Evolutionary conservation across 2,113 vertebrate genomes (phyloP).

Genomic region (Centropus bengalensis): DNA sequence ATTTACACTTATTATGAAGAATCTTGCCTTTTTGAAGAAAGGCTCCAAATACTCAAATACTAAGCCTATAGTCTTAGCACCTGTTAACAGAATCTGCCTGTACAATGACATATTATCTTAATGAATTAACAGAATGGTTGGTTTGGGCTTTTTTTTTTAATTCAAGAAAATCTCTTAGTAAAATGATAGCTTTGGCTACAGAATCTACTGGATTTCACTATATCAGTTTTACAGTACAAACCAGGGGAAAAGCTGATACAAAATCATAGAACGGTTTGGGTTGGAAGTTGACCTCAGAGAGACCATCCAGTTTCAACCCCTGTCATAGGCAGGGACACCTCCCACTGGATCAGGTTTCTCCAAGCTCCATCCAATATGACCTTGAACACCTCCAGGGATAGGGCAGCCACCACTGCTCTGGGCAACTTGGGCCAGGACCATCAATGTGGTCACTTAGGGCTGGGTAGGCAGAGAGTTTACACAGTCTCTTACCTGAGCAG

Average conservation of each 20-base stretch:
- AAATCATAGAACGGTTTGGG: background rate
- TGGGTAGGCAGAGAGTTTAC: background rate
- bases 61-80: background rate
- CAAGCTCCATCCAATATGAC: too few relatives aligned
- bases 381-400: too few relatives aligned
- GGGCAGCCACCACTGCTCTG: too few relatives aligned
- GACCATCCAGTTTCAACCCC: too few relatives aligned
- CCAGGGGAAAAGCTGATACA: background rate
- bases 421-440: background rate
- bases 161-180: background rate
- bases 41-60: background rate
- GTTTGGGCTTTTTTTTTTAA: background rate
- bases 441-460: background rate
- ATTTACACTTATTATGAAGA: background rate
- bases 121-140: background rate
- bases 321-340: too few relatives aligned
- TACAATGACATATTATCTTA: fast-evolving
- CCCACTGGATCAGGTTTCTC: too few relatives aligned
- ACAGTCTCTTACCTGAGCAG: fast-evolving
- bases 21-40: background rate
- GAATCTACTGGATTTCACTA: background rate
- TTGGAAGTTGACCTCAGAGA: too few relatives aligned
- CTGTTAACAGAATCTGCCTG: background rate
- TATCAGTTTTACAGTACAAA: background rate
- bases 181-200: background rate